Evolutionary conservation across 1,140 invertebrate species (phyloP).

Genomic region (Mylabris phalerata): DNA sequence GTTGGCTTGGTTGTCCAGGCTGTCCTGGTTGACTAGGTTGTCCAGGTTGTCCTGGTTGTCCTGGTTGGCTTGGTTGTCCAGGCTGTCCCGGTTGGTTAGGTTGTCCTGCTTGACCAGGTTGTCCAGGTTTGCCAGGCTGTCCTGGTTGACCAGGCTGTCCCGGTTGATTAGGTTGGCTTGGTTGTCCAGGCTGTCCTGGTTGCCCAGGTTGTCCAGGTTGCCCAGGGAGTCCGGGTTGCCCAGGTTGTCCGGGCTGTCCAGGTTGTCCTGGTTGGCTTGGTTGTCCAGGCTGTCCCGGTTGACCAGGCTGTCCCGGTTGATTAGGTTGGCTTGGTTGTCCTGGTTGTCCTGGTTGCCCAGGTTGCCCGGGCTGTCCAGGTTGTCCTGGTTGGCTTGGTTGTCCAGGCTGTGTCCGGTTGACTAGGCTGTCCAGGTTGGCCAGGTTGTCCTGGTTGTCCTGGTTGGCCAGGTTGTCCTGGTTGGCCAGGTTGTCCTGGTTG

Average conservation of each 20-base stretch:
- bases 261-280: conserved; percentile 20
- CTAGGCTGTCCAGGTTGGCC: conserved; percentile 14
- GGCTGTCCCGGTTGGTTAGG: no score
- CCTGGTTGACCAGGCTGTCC: conserved; percentile 10
- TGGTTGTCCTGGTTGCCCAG: no score
- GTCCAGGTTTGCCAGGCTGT: not conserved
- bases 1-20: conserved; percentile 22
- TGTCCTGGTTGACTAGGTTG: conserved; percentile 13
- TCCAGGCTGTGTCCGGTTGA: no score
- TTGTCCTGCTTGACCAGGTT: conserved; percentile 24
- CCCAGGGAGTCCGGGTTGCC: conserved; percentile 36
- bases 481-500: conserved; percentile 1
- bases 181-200: not conserved
- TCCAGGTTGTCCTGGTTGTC: no score
- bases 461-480: conserved; percentile 17
- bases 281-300: no score
- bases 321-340: conserved; percentile 20
- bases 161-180: conserved; percentile 8
- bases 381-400: conserved; percentile 17
- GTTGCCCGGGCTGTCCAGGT: conserved; percentile 18
- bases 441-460: conserved; percentile 18
- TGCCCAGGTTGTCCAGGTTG: conserved; percentile 42
- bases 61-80: no score
- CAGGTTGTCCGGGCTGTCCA: conserved; percentile 20
- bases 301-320: conserved; percentile 42